Base-by-base conservation (phyloP, 2,888 invertebrate species). In the Erebia aethiops region DNA sequence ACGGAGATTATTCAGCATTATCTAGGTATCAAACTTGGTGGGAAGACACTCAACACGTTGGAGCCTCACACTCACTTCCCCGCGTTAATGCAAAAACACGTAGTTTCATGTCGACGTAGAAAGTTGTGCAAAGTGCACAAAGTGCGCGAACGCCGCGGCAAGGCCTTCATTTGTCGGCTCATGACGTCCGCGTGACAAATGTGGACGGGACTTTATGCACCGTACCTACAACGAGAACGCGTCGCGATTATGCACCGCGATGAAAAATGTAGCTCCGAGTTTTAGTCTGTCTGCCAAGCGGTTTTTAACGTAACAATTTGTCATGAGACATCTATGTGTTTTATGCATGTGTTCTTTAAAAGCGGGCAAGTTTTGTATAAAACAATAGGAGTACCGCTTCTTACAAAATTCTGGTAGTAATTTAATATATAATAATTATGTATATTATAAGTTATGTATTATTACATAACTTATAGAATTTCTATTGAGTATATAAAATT, bases 161-260 rank as follows among this genome's bases (percentile, higher is more conserved):
- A 92, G 91, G 92, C 92, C 92, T 92, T 93, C 93, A 93, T 93
- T 93, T 94, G 93, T 93, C 92, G 92, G 85, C 91, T 89, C 85
- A 85, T 93, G 92, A 92, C 92, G 89, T 83, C 86, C 87, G 87
- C 84, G 89, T 92, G 93, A 94, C 92, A 93, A 93, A 93, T 93
- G 91, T 90, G 89, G 88, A 90, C 90, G 86, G 82, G 84, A 84
- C 88, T 90, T 87, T 88, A 88, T 87, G 83, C 85, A 81, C 84
- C 83, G 82, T 80, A 79, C 79, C 77, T 80, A 76, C 81, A 71
- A 81, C 82, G 84, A 80, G 84, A 82, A 82, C 85, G 82, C 81
- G 76, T 79, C 78, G 80, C 86, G 84, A 89, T 90, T 90, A 90
- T 89, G 85, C 86, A 84, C 80, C 79, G 81, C 87, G 84, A 85